phyloP scores from a whole-genome alignment of 2,797 vertebrate genomes.

The Eremophila alpestris region DNA sequence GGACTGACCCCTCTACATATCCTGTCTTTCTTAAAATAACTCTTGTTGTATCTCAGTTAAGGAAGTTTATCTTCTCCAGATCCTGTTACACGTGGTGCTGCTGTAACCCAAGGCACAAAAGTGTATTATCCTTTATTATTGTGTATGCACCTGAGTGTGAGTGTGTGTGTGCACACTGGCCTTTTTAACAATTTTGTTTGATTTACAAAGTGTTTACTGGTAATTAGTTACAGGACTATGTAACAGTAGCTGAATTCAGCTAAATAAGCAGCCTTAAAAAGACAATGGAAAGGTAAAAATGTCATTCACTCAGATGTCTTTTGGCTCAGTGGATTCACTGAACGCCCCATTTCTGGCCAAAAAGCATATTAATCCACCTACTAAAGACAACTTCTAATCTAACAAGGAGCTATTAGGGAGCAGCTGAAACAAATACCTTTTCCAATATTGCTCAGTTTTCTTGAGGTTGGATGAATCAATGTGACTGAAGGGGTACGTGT shows the following conservation, averaged over 20 bases:
- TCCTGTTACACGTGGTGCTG: neutral
- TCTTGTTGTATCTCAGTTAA: neutral
- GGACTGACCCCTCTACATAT: neutral
- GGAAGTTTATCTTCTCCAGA: constrained; percentile 54
- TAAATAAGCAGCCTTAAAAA: neutral
- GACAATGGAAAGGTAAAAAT: neutral
- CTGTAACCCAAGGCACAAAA: neutral
- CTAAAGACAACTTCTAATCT: neutral
- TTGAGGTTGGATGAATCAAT: neutral
- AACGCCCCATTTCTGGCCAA: neutral
- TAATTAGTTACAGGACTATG: neutral
- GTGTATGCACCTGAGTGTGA: neutral
- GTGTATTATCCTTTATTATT: neutral
- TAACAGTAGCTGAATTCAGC: neutral
- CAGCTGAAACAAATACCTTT: neutral
- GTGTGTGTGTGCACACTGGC: neutral
- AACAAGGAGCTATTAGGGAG: neutral
- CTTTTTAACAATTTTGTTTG: neutral
- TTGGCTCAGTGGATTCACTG: neutral
- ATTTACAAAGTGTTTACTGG: neutral
- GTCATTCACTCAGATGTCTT: neutral
- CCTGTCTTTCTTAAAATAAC: constrained; percentile 49
- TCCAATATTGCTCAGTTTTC: neutral
- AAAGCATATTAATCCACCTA: neutral
- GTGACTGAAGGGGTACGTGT: neutral